Percentiles rank a stretch among this genome's conserved stretches.
phyloP scores from a whole-genome alignment of 2,113 vertebrate genomes.

The Macrotus californicus region DNA sequence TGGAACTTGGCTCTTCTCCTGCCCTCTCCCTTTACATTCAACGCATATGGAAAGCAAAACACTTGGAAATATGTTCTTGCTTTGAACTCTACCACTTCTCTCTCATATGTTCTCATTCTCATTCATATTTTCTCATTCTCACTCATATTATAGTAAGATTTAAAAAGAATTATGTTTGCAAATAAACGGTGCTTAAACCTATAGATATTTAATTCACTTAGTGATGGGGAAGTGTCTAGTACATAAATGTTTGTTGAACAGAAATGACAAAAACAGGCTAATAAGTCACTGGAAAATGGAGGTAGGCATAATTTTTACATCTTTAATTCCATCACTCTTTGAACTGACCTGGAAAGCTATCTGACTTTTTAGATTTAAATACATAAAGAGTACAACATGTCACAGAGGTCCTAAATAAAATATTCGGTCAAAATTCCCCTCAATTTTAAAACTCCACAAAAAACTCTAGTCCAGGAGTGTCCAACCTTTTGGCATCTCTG shows the following conservation, averaged over 20 bases:
- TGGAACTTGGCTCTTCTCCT: not conserved
- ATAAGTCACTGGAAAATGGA: not conserved
- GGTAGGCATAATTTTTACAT: not conserved
- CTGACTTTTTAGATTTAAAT: conserved; percentile 6
- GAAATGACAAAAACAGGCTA: not conserved
- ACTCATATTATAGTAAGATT: not conserved
- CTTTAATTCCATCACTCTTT: not conserved
- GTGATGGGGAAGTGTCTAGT: not conserved
- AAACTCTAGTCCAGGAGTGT: not conserved
- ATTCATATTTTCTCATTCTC: not conserved
- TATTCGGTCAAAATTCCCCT: not conserved
- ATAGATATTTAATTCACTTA: conserved; percentile 24
- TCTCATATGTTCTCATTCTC: conserved; percentile 14
- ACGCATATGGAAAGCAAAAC: not conserved
- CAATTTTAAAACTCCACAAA: conserved; percentile 27
- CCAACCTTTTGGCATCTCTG: too few species aligned
- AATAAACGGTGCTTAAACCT: not conserved
- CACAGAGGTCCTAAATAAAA: not conserved
- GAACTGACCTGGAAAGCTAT: not conserved
- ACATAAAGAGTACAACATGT: not conserved
- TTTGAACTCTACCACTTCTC: conserved; percentile 15
- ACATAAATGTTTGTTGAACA: not conserved
- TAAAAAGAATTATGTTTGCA: not conserved
- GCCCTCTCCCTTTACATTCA: not conserved
- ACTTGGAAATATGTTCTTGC: conserved; percentile 9